These are phyloP conservation scores for Heliopora coerulea DNA, from an alignment of 92 coral and sea anemone genomes.

Conservation along the genomic window DNA sequence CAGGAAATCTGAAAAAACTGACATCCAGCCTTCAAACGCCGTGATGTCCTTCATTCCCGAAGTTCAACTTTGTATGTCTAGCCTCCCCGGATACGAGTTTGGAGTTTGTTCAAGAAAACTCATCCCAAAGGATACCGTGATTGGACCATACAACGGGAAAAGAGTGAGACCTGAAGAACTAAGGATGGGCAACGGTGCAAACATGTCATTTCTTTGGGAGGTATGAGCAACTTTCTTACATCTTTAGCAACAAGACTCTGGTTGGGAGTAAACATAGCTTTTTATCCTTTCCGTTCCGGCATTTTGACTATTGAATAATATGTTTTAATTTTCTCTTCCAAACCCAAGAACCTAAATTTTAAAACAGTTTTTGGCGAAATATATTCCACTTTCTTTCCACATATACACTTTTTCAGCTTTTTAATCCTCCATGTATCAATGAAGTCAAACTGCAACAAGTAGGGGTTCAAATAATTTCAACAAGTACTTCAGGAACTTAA, in stretches of 20 bases:
- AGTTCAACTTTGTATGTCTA: constrained; percentile 35
- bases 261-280: too few species aligned
- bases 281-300: too few species aligned
- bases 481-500: too few species aligned
- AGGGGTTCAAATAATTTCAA: too few species aligned
- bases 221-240: constrained; percentile 14
- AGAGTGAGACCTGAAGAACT: constrained; percentile 32
- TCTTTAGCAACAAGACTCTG: background rate
- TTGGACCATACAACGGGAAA: constrained; percentile 62
- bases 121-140: constrained; percentile 40
- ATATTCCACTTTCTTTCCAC: too few species aligned
- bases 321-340: too few species aligned
- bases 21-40: constrained; percentile 23
- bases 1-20: background rate
- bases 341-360: too few species aligned
- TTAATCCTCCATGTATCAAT: too few species aligned
- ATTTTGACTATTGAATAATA: too few species aligned
- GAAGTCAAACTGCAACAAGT: too few species aligned
- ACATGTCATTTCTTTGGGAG: constrained; percentile 57
- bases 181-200: constrained; percentile 22
- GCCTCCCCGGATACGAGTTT: constrained; percentile 10
- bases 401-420: too few species aligned
- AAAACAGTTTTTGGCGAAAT: too few species aligned
- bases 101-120: constrained; percentile 18
- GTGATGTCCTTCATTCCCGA: constrained; percentile 29